These are phyloP conservation scores for Hipparchia sbordonii DNA, from an alignment of 2,888 invertebrate species.

Conservation along the genomic window DNA sequence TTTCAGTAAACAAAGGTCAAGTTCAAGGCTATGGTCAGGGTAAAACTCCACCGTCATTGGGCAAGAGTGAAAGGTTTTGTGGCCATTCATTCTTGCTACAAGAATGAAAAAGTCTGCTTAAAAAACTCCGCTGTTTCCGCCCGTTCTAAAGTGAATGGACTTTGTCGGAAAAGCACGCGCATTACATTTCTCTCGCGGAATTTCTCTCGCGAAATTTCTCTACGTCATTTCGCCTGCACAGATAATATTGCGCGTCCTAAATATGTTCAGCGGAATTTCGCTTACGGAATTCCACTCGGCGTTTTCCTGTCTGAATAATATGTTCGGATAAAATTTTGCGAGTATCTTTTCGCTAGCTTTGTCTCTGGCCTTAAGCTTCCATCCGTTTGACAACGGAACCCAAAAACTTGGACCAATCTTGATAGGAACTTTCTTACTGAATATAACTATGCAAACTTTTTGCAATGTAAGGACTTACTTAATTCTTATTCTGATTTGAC, in stretches of 20 bases:
- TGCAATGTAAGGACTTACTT: background rate
- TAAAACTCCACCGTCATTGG: constrained; percentile 4
- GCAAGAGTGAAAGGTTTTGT: constrained; percentile 1
- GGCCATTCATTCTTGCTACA: background rate
- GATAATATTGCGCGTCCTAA: too few relatives aligned
- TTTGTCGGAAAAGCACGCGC: background rate
- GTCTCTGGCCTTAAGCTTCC: background rate
- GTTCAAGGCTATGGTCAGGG: constrained; percentile 5
- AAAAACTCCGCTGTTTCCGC: background rate
- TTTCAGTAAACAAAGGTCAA: background rate
- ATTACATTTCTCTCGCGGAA: background rate
- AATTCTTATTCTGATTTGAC: too few relatives aligned
- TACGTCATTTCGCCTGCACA: too few relatives aligned
- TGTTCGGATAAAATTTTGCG: too few relatives aligned
- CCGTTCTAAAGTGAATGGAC: background rate
- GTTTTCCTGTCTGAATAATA: too few relatives aligned
- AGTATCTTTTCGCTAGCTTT: background rate
- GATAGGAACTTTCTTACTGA: constrained; percentile 17
- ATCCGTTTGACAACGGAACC: background rate
- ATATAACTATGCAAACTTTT: constrained; percentile 18
- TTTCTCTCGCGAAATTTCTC: background rate
- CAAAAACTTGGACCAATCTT: constrained; percentile 13
- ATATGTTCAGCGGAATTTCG: too few relatives aligned
- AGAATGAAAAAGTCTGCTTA: background rate
- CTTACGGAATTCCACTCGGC: too few relatives aligned